These are phyloP conservation scores for Lamprotornis superbus DNA, from an alignment of 2,113 vertebrate genomes.

Conservation along the genomic window DNA sequence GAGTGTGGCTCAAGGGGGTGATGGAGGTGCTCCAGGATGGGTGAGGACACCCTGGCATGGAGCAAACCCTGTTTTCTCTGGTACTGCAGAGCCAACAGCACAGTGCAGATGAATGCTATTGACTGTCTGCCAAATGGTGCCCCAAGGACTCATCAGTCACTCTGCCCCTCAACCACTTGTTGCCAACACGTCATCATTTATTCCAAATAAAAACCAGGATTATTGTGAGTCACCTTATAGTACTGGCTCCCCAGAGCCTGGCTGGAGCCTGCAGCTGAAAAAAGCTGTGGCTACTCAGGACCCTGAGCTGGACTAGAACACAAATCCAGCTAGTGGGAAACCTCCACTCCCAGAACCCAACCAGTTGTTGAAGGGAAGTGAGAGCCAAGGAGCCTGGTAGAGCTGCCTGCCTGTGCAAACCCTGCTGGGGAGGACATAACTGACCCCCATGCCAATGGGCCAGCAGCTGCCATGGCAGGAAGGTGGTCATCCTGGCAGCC, in stretches of 20 bases:
- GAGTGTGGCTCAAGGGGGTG: background rate
- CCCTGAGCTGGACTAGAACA: background rate
- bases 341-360: background rate
- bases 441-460: background rate
- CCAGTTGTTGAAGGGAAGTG: background rate
- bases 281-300: accelerated
- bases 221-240: background rate
- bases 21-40: background rate
- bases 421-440: background rate
- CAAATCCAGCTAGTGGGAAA: background rate
- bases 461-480: background rate
- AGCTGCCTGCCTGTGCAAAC: background rate
- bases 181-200: background rate
- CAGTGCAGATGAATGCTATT: background rate
- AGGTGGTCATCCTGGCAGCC: background rate
- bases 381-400: background rate
- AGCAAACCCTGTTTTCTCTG: background rate
- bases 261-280: background rate
- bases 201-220: background rate
- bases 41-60: background rate
- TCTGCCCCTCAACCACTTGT: background rate
- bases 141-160: background rate
- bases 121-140: background rate
- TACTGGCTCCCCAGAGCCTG: background rate
- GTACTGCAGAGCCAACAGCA: background rate